Conservation (phyloP, 30 jellyfish, hydroid and myxozoan genomes). For the Haliclystus octoradiatus region DNA sequence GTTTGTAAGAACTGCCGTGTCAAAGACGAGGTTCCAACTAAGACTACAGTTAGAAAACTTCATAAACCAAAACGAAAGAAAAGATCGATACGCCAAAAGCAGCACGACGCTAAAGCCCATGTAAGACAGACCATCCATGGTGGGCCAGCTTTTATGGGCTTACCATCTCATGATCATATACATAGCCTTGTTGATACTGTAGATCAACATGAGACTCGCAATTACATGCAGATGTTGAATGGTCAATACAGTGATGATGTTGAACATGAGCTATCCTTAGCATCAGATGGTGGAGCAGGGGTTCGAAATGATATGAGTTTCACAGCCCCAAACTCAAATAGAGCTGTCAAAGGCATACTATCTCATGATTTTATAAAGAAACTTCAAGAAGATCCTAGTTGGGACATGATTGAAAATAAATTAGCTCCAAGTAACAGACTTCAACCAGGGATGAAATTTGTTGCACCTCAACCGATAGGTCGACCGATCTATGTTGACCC, state of each 20-base stretch:
- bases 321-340: background rate
- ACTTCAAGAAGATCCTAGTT: background rate
- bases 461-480: background rate
- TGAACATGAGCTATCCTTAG: background rate
- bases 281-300: background rate
- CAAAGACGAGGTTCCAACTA: background rate
- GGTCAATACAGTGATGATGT: conserved; percentile 1
- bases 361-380: background rate
- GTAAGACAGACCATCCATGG: background rate
- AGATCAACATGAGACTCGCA: background rate
- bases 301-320: background rate
- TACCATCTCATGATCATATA: background rate
- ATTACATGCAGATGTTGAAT: background rate
- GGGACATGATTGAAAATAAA: conserved; percentile 1
- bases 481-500: background rate
- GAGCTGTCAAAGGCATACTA: background rate
- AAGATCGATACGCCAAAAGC: background rate
- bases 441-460: background rate
- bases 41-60: background rate
- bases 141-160: background rate
- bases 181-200: background rate
- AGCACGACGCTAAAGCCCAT: background rate
- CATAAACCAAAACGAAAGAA: background rate
- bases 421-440: background rate
- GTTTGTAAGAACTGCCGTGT: background rate